These are phyloP conservation scores for Saxicola maurus DNA, from an alignment of 2,797 vertebrate genomes.

Conservation along the genomic window DNA sequence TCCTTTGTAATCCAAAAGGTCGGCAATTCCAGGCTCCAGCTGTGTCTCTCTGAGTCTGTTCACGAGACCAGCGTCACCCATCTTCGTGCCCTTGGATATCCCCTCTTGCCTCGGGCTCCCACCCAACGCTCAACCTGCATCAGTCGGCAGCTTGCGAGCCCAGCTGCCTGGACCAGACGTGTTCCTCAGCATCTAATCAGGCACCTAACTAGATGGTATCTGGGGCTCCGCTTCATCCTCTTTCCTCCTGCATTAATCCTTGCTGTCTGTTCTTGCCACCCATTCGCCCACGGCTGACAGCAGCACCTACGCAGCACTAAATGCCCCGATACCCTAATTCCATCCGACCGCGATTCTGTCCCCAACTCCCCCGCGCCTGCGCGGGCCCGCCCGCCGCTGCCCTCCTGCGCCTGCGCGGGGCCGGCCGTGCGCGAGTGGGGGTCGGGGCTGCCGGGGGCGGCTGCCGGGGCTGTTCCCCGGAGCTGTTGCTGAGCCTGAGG, in stretches of 20 bases:
- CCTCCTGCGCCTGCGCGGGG: background rate
- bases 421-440: no score
- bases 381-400: rapidly evolving
- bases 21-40: background rate
- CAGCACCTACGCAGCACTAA: rapidly evolving
- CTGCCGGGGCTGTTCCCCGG: rapidly evolving
- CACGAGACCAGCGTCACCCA: background rate
- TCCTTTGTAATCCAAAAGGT: background rate
- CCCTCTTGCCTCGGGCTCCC: background rate
- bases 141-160: background rate
- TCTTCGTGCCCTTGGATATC: no score
- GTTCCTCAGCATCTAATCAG: background rate
- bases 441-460: rapidly evolving
- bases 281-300: rapidly evolving
- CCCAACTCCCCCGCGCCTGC: background rate
- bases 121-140: no score
- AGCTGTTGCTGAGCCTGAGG: rapidly evolving
- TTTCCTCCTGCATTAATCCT: background rate
- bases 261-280: background rate
- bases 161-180: no score
- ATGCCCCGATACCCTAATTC: rapidly evolving
- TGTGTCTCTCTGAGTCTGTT: background rate
- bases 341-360: rapidly evolving
- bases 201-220: background rate
- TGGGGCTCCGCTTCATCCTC: background rate